Evolutionary conservation across 2,113 vertebrate species (phyloP), one percentile per base, ranked within the genome.

Genomic region (Phodopus roborovskii): DNA sequence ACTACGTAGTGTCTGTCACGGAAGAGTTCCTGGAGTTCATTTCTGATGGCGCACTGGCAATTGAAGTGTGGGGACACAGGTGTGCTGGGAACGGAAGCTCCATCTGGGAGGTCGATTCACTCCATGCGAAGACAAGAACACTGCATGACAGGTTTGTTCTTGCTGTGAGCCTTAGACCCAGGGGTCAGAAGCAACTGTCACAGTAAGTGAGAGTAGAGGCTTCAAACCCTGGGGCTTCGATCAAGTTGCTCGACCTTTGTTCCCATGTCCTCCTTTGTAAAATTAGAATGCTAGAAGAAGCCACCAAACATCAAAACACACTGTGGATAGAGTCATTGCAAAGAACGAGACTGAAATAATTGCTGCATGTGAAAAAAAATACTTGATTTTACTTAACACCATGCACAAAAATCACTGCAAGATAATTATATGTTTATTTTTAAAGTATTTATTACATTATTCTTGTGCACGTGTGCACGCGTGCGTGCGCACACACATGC

Each of bases 21-120:
- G 99, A 99, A 89, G 99, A 99, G 97, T 99, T 99, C 97, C 97
- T 99, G 97, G 99, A 99, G 98, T 99, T 99, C 93, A 99, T 99
- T 98, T 99, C 99, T 1, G 99, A 99, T 9, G 99, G 99, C n/a
- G 99, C 99, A 0, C 97, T 99, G 97, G 99, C 99, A 12, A 99
- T 99, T 90, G 99, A 99, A 93, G 99, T 99, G 45, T 99, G 99
- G 99, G 99, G 99, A 97, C 99, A 99, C 97, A 99, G 99, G 58
- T 99, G 99, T 96, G 98, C 99, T 5, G 99, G 99, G 16, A 99
- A 99, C 1, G 99, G 99, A n/a, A 99, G 93, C 75, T 99, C 99
- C 13, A 85, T 98, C 89, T 99, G 99, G 99, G 99, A 99, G 94
- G 98, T 99, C 0, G 99, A 99, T 95, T 99, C 99, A 70, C 98